Percentiles rank a stretch among this genome's conserved stretches.
Conservation (phyloP, 2,113 vertebrate genomes). For the Grus americana region DNA sequence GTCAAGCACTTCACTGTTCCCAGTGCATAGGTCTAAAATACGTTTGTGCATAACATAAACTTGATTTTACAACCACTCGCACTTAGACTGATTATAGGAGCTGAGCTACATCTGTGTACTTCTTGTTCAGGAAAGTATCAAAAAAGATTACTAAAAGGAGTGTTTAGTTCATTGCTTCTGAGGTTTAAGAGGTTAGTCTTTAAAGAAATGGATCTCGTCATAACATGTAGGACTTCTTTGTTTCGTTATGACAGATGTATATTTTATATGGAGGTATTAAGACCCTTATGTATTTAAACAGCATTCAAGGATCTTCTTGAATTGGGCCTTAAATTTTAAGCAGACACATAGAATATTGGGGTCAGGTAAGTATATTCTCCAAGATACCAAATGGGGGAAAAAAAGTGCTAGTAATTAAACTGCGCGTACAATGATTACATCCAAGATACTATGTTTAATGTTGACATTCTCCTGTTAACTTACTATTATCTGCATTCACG, state of each 20-base stretch:
- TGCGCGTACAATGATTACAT: neutral
- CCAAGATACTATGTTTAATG: neutral
- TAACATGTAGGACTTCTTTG: neutral
- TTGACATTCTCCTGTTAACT: neutral
- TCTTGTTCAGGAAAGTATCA: neutral
- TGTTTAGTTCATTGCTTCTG: neutral
- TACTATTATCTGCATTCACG: neutral
- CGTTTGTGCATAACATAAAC: slow-evolving; percentile 39
- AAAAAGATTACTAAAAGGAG: neutral
- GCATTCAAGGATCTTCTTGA: neutral
- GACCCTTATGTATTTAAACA: neutral
- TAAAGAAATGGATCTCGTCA: neutral
- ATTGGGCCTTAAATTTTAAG: neutral
- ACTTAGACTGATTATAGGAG: neutral
- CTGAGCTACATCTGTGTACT: neutral
- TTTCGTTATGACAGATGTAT: neutral
- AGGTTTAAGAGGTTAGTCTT: neutral
- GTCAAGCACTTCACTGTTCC: slow-evolving; percentile 51
- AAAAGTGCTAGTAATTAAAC: neutral
- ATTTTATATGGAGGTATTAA: neutral
- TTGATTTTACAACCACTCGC: slow-evolving; percentile 5
- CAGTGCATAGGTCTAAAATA: slow-evolving; percentile 53
- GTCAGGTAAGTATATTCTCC: neutral
- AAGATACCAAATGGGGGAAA: neutral
- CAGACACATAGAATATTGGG: neutral